Evolutionary conservation across 1,140 invertebrate species (phyloP).

Genomic region (Aphelinus atriplicis): DNA sequence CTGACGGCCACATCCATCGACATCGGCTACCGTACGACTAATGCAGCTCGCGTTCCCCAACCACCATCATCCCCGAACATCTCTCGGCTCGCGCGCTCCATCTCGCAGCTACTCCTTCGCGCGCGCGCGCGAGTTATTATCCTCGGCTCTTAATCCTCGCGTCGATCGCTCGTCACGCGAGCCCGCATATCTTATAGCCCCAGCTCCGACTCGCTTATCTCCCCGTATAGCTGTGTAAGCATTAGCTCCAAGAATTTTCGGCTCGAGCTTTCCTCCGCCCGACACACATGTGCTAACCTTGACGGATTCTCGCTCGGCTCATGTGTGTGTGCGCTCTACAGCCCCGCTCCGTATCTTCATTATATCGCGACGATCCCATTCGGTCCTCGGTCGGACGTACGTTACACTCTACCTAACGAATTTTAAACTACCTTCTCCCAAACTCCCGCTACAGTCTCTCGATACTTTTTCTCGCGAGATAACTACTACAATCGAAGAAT

Average conservation of each 20-base stretch:
- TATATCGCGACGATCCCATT: too few species aligned
- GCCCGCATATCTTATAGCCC: too few species aligned
- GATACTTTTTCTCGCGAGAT: too few species aligned
- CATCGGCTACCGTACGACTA: slow-evolving; percentile 59
- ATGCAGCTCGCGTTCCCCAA: slow-evolving; percentile 48
- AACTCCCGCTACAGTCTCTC: too few species aligned
- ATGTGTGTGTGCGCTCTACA: not conserved
- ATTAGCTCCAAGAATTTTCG: slow-evolving; percentile 10
- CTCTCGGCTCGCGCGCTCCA: slow-evolving; percentile 31
- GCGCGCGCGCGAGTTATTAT: slow-evolving; percentile 45
- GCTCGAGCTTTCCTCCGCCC: not conserved
- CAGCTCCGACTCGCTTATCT: too few species aligned
- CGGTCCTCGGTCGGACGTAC: too few species aligned
- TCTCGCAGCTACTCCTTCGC: not conserved
- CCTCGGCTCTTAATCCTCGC: slow-evolving; percentile 42
- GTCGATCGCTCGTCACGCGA: slow-evolving; percentile 11
- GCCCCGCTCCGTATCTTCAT: too few species aligned
- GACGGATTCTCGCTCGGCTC: not conserved
- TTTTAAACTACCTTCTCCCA: too few species aligned
- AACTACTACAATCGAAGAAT: too few species aligned
- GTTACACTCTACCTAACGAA: too few species aligned
- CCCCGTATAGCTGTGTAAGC: not conserved
- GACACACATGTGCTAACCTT: not conserved
- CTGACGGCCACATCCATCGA: slow-evolving; percentile 46
- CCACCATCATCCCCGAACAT: slow-evolving; percentile 52